Conservation (phyloP, 2,888 invertebrate species). For the Craniophora ligustri region DNA sequence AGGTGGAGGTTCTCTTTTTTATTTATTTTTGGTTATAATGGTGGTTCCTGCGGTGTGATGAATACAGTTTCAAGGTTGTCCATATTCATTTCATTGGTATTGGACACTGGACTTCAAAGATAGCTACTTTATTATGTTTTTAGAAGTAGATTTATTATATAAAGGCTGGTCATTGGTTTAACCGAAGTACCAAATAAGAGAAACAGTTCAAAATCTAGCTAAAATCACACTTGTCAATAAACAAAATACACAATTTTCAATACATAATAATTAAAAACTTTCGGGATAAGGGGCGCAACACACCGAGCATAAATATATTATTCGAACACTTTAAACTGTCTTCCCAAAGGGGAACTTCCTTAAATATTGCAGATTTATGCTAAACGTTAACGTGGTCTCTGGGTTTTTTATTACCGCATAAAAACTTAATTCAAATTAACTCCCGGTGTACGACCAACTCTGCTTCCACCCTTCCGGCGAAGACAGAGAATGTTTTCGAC, state of each 20-base stretch:
- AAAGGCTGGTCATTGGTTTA: too few relatives aligned
- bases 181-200: too few relatives aligned
- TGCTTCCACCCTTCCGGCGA: slow-evolving; percentile 47
- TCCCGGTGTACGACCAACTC: slow-evolving; percentile 53
- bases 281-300: slow-evolving; percentile 53
- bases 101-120: too few relatives aligned
- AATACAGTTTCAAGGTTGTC: too few relatives aligned
- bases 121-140: too few relatives aligned
- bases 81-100: too few relatives aligned
- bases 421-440: slow-evolving; percentile 82
- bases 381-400: slow-evolving; percentile 68
- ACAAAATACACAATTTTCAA: slow-evolving; percentile 47
- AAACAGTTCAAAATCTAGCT: slow-evolving; percentile 35
- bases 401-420: slow-evolving; percentile 68
- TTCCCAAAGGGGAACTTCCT: slow-evolving; percentile 67
- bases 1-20: too few relatives aligned
- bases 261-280: slow-evolving; percentile 54
- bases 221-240: slow-evolving; percentile 31
- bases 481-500: slow-evolving; percentile 30
- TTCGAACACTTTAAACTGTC: slow-evolving; percentile 67
- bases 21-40: too few relatives aligned
- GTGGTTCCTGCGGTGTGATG: too few relatives aligned
- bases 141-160: too few relatives aligned
- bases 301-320: slow-evolving; percentile 68
- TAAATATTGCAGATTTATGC: slow-evolving; percentile 84